A percentile compares a stretch with the other conserved stretches of the same genome.
Evolutionary conservation across 2,888 invertebrate species (phyloP).

Genomic region (Lysandra coridon): DNA sequence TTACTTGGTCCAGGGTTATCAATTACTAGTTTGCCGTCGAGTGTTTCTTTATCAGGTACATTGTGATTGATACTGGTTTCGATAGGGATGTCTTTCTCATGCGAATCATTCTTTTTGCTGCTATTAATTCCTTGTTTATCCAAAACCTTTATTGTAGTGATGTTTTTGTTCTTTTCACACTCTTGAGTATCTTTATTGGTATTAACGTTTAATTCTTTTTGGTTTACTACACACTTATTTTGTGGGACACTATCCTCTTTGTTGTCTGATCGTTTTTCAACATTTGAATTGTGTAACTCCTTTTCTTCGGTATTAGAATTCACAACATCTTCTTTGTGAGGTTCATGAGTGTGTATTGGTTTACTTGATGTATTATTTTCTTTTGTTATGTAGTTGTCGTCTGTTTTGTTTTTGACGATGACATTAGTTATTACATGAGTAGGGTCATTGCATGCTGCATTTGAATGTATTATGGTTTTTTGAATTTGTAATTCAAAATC

Average conservation of each 20-base stretch:
- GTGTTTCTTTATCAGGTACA: neutral
- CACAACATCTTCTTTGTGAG: neutral
- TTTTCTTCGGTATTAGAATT: neutral
- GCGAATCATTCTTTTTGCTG: neutral
- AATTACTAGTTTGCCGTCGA: neutral
- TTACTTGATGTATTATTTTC: neutral
- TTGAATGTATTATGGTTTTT: neutral
- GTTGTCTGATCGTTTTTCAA: neutral
- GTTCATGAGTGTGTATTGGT: neutral
- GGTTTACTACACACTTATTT: neutral
- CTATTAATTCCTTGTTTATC: neutral
- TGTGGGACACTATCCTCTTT: neutral
- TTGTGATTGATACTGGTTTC: neutral
- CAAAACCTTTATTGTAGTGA: neutral
- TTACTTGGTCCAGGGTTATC: neutral
- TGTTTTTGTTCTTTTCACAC: neutral
- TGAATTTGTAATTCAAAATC: constrained; percentile 4
- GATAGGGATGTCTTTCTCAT: neutral
- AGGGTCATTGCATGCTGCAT: neutral
- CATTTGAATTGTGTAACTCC: neutral
- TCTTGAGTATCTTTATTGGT: neutral
- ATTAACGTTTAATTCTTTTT: neutral
- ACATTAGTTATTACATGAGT: neutral
- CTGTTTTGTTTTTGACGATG: neutral
- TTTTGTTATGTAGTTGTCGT: neutral